These are phyloP conservation scores for Poecilia velifera DNA, from an alignment of 2,797 vertebrate genomes.

Conservation along the genomic window DNA sequence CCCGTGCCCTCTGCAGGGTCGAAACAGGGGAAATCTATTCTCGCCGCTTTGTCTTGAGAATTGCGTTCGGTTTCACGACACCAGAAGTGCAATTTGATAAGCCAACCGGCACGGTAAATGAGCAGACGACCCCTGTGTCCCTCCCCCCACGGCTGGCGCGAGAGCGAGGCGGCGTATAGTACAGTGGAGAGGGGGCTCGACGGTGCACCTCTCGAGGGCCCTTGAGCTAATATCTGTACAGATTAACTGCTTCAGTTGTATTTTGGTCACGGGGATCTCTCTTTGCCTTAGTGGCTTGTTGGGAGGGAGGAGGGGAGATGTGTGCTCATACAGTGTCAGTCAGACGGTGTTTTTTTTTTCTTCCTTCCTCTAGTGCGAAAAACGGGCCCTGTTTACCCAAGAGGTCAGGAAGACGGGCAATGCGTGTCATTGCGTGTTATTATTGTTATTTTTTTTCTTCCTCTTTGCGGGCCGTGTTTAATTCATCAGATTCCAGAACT, in stretches of 20 bases:
- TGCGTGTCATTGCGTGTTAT: slow-evolving; percentile 72
- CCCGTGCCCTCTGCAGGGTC: slow-evolving; percentile 27
- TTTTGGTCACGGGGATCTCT: slow-evolving; percentile 80
- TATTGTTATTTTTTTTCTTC: slow-evolving; percentile 53
- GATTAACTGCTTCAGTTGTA: slow-evolving; percentile 85
- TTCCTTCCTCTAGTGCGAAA: slow-evolving; percentile 45
- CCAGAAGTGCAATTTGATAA: slow-evolving; percentile 72
- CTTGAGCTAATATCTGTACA: slow-evolving; percentile 84
- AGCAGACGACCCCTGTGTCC: slow-evolving; percentile 71
- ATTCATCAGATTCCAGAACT: slow-evolving; percentile 73
- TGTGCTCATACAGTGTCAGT: slow-evolving; percentile 39
- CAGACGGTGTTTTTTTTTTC: slow-evolving; percentile 40
- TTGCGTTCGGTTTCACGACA: slow-evolving; percentile 62
- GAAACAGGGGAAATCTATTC: slow-evolving; percentile 63
- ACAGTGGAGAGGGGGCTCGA: slow-evolving; percentile 71
- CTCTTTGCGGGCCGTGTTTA: slow-evolving; percentile 73
- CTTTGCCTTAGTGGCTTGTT: slow-evolving; percentile 74
- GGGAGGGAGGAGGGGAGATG: slow-evolving; percentile 55
- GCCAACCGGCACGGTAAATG: slow-evolving; percentile 69
- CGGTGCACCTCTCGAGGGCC: slow-evolving; percentile 76
- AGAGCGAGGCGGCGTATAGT: slow-evolving; percentile 67
- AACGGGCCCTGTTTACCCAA: slow-evolving; percentile 35
- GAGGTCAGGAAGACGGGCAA: slow-evolving; percentile 59
- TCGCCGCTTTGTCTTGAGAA: slow-evolving; percentile 61
- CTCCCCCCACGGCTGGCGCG: slow-evolving; percentile 61